Conservation (phyloP, 2,113 vertebrate species). For the Platysteira castanea region DNA sequence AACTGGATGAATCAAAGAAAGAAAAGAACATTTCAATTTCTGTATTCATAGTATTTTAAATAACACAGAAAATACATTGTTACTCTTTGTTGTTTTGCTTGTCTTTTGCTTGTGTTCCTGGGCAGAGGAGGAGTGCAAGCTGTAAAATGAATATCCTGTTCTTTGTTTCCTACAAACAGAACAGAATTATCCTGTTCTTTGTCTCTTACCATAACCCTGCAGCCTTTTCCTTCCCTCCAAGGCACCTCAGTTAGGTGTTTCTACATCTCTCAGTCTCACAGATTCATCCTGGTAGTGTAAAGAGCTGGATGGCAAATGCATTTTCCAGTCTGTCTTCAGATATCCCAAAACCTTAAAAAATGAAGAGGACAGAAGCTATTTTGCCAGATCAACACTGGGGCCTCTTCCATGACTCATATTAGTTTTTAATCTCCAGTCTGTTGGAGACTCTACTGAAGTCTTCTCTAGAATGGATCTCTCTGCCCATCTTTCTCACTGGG, state of each 20-base stretch:
- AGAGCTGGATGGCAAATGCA: background rate
- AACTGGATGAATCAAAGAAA: background rate
- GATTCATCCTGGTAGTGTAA: background rate
- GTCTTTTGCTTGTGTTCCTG: background rate
- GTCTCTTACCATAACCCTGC: background rate
- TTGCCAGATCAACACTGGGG: background rate
- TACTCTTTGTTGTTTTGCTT: background rate
- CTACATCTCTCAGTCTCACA: background rate
- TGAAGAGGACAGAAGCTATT: background rate
- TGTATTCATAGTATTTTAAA: background rate
- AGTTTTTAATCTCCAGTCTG: background rate
- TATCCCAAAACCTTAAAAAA: background rate
- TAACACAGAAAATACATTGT: rapidly evolving
- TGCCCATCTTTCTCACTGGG: background rate
- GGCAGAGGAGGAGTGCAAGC: background rate
- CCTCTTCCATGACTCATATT: background rate
- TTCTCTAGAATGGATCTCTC: background rate
- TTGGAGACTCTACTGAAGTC: background rate
- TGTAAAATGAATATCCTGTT: background rate
- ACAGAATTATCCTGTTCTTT: background rate
- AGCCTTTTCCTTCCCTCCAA: background rate
- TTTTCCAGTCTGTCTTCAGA: background rate
- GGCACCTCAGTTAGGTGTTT: background rate
- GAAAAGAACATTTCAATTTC: background rate
- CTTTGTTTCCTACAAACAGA: background rate